A percentile compares a stretch with the other conserved stretches of the same genome.
Evolutionary conservation across 2,797 vertebrate species (phyloP).

Genomic region (Artibeus jamaicensis): DNA sequence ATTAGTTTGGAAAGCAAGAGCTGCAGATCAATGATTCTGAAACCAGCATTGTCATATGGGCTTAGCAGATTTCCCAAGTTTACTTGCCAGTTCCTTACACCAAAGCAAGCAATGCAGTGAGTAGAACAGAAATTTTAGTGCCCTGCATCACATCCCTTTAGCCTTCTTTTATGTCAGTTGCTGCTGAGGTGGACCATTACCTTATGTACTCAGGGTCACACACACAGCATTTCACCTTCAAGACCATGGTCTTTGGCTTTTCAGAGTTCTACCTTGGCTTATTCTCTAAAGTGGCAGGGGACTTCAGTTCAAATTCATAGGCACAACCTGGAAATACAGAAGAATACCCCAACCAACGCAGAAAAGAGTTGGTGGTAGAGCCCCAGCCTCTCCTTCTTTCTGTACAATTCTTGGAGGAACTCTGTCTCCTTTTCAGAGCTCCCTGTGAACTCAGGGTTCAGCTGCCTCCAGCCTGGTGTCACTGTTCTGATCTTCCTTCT

Average conservation of each 20-base stretch:
- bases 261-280: not conserved
- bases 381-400: not conserved
- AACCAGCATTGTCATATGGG: not conserved
- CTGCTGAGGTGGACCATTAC: accelerated
- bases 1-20: not conserved
- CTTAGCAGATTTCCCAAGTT: not conserved
- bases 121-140: not conserved
- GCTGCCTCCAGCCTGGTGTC: not conserved
- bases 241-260: not conserved
- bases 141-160: not conserved
- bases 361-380: not conserved
- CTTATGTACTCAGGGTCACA: not conserved
- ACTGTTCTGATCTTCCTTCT: not conserved
- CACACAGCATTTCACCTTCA: not conserved
- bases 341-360: accelerated
- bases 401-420: not conserved
- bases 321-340: not conserved
- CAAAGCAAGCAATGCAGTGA: not conserved
- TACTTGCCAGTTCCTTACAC: not conserved
- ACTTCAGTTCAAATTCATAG: not conserved
- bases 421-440: not conserved
- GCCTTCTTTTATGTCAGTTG: not conserved
- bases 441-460: not conserved
- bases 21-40: not conserved
- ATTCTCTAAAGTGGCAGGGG: not conserved